These are phyloP conservation scores for Drosophila subsilvestris DNA, from an alignment of 2,888 invertebrate genomes.

Conservation along the genomic window DNA sequence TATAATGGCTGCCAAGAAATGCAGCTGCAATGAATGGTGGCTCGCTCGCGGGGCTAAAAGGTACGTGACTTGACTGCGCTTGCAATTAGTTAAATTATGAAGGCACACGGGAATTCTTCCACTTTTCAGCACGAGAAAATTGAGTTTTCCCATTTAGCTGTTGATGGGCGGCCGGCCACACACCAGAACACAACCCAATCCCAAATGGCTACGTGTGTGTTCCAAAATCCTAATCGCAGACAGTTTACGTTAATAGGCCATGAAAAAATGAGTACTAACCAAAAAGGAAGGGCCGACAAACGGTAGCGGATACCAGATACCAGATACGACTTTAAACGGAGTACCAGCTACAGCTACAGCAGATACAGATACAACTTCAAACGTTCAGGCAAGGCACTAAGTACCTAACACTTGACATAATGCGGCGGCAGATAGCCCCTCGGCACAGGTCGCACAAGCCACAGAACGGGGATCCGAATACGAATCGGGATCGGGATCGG, in stretches of 20 bases:
- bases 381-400: slow-evolving; percentile 67
- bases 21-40: slow-evolving; percentile 64
- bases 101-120: slow-evolving; percentile 52
- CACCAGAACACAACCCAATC: no score
- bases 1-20: slow-evolving; percentile 78
- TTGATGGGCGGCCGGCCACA: slow-evolving; percentile 22
- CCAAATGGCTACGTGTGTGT: slow-evolving; percentile 55
- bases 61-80: slow-evolving; percentile 75
- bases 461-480: slow-evolving; percentile 1
- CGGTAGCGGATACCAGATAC: slow-evolving; percentile 31
- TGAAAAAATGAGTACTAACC: slow-evolving; percentile 55
- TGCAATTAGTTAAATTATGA: slow-evolving; percentile 78
- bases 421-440: slow-evolving; percentile 67
- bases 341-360: slow-evolving; percentile 29
- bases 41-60: not conserved
- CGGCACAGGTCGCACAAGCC: slow-evolving; percentile 61
- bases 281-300: slow-evolving; percentile 29
- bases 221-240: slow-evolving; percentile 54
- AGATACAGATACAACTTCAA: slow-evolving; percentile 23
- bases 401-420: slow-evolving; percentile 81
- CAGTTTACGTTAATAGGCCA: slow-evolving; percentile 70
- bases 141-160: slow-evolving; percentile 8
- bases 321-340: slow-evolving; percentile 23
- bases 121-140: slow-evolving; percentile 62
- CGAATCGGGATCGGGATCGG: not conserved